Evolutionary conservation across 1,140 invertebrate genomes (phyloP).

Genomic region (Zaprionus capensis): DNA sequence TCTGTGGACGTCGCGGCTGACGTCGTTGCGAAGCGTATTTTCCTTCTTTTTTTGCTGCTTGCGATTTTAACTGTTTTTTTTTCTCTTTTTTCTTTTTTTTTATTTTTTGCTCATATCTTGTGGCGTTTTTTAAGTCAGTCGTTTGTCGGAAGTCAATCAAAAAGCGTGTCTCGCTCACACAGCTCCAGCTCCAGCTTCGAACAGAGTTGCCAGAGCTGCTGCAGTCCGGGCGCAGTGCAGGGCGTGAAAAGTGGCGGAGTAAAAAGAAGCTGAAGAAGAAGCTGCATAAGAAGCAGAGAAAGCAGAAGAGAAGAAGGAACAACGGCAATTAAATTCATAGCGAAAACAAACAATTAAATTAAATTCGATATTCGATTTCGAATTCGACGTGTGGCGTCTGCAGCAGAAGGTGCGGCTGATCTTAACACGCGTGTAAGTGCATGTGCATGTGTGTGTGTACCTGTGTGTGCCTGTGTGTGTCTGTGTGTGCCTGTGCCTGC

Average conservation of each 20-base stretch:
- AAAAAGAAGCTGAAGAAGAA: not conserved
- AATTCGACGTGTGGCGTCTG: constrained; percentile 21
- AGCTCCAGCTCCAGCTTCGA: constrained; percentile 17
- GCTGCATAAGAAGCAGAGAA: not conserved
- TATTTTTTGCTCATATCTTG: constrained; percentile 73
- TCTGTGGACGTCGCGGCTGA: constrained; percentile 71
- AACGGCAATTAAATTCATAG: constrained; percentile 63
- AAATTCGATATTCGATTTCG: constrained; percentile 41
- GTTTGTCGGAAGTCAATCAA: constrained; percentile 84
- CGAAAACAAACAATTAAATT: constrained; percentile 74
- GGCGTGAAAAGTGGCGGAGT: constrained; percentile 61
- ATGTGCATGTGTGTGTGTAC: constrained; percentile 3
- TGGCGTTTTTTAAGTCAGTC: constrained; percentile 82
- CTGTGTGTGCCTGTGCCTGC: not conserved
- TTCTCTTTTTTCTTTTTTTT: constrained; percentile 30
- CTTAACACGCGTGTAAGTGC: constrained; percentile 38
- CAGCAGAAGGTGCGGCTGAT: constrained; percentile 47
- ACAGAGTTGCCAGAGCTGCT: constrained; percentile 23
- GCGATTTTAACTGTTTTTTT: constrained; percentile 52
- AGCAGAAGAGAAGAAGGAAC: not conserved
- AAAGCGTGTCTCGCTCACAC: constrained; percentile 80
- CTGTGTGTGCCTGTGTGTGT: constrained; percentile 17
- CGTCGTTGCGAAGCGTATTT: constrained; percentile 60
- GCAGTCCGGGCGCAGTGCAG: constrained; percentile 11
- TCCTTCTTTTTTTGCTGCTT: constrained; percentile 48